phyloP scores from a whole-genome alignment of 1,140 invertebrate genomes.

The Drusus annulatus region DNA sequence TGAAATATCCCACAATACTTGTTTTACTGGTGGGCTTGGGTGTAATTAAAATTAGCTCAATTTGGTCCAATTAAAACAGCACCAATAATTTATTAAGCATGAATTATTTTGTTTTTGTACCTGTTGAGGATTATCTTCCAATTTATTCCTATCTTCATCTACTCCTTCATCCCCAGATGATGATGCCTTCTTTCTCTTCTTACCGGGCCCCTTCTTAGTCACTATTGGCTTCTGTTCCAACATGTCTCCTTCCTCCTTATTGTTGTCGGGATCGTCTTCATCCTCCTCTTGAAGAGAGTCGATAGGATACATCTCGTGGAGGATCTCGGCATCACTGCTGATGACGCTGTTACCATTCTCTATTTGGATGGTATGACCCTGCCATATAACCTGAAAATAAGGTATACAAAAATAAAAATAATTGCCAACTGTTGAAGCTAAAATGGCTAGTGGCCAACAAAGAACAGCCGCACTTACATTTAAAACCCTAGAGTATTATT shows the following conservation, averaged over 20 bases:
- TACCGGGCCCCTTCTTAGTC: conserved; percentile 67
- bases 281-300: conserved; percentile 39
- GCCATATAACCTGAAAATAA: conserved; percentile 73
- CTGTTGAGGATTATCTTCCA: conserved; percentile 68
- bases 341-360: conserved; percentile 67
- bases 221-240: conserved; percentile 62
- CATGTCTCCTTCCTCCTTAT: conserved; percentile 57
- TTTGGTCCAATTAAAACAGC: no score
- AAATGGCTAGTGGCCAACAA: no score
- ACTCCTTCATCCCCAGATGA: conserved; percentile 68
- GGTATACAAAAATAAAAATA: not conserved
- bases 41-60: no score
- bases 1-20: no score
- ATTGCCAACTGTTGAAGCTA: not conserved
- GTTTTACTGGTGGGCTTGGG: no score
- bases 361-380: conserved; percentile 74
- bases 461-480: no score
- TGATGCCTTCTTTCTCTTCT: conserved; percentile 70
- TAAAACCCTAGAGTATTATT: no score
- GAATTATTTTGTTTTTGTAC: conserved; percentile 27
- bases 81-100: no score
- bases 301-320: conserved; percentile 56
- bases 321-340: conserved; percentile 58
- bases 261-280: conserved; percentile 8
- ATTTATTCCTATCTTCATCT: conserved; percentile 68